Percentiles rank a stretch among this genome's conserved stretches.
phyloP scores from a whole-genome alignment of 2,888 invertebrate species.

The Eudemis profundana region DNA sequence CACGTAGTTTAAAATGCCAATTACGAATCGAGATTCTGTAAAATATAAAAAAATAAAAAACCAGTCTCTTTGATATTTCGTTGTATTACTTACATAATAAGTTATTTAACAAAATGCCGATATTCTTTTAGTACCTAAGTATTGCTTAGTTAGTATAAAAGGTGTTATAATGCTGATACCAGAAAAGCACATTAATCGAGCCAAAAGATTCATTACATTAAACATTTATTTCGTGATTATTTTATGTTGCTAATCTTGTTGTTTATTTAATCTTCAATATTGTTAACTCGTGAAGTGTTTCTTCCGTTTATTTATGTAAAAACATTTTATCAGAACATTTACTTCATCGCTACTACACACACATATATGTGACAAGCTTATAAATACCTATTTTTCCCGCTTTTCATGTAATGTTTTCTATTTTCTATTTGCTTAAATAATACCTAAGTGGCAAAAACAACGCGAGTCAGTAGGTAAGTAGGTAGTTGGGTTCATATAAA shows the following conservation, averaged over 20 bases:
- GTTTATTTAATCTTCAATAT: too few relatives aligned
- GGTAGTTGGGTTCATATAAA: constrained; percentile 1
- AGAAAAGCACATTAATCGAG: background rate
- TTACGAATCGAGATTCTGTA: background rate
- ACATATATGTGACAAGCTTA: too few relatives aligned
- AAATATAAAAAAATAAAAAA: background rate
- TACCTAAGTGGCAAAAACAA: constrained; percentile 8
- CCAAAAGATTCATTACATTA: background rate
- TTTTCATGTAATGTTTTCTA: too few relatives aligned
- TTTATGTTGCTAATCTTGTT: too few relatives aligned
- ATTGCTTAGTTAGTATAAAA: background rate
- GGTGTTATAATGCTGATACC: background rate
- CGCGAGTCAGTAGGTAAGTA: background rate
- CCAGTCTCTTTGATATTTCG: too few relatives aligned
- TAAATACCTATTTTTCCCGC: too few relatives aligned
- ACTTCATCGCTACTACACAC: too few relatives aligned
- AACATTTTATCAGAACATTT: too few relatives aligned
- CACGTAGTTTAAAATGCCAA: background rate
- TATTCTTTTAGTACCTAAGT: background rate
- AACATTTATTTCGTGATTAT: too few relatives aligned
- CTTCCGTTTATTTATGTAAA: too few relatives aligned
- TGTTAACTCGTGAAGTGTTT: too few relatives aligned
- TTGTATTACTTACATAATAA: too few relatives aligned
- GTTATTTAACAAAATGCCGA: background rate
- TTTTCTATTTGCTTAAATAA: background rate